Percentiles rank a stretch among this genome's conserved stretches.
Evolutionary conservation across 2,113 vertebrate genomes (phyloP).

Genomic region (Xenotilapia caudafasciata): DNA sequence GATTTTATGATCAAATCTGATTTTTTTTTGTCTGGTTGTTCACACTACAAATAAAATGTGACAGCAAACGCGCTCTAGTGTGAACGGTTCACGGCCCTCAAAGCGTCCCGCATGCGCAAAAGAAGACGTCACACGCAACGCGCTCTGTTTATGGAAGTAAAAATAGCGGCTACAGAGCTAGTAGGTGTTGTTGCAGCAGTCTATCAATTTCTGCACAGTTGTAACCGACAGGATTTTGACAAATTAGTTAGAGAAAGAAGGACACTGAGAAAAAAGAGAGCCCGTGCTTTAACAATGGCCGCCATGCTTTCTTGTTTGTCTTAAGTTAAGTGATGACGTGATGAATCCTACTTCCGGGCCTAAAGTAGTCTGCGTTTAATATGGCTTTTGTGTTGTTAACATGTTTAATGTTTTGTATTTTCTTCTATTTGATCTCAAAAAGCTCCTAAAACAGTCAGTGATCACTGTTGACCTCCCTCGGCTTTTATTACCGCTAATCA

Average conservation of each 20-base stretch:
- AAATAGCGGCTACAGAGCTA: fast-evolving
- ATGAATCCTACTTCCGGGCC: fast-evolving
- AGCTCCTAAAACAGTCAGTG: background rate
- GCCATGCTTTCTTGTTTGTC: background rate
- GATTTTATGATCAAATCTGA: background rate
- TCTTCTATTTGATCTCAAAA: background rate
- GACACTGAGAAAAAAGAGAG: background rate
- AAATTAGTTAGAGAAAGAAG: fast-evolving
- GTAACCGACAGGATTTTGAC: fast-evolving
- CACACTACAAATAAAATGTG: fast-evolving
- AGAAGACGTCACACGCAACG: fast-evolving
- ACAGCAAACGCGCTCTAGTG: fast-evolving
- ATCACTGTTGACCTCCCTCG: background rate
- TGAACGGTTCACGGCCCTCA: background rate
- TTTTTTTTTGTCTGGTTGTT: background rate
- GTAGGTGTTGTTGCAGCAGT: background rate
- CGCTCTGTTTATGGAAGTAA: fast-evolving
- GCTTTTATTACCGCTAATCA: background rate
- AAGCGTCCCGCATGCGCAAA: fast-evolving
- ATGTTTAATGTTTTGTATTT: background rate
- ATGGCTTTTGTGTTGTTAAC: background rate
- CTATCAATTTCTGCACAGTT: background rate
- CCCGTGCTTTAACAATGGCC: fast-evolving
- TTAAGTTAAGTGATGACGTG: background rate
- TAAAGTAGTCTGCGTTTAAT: background rate